Base-by-base conservation (phyloP, 2,888 invertebrate genomes). In the Petrolisthes cinctipes region DNA sequence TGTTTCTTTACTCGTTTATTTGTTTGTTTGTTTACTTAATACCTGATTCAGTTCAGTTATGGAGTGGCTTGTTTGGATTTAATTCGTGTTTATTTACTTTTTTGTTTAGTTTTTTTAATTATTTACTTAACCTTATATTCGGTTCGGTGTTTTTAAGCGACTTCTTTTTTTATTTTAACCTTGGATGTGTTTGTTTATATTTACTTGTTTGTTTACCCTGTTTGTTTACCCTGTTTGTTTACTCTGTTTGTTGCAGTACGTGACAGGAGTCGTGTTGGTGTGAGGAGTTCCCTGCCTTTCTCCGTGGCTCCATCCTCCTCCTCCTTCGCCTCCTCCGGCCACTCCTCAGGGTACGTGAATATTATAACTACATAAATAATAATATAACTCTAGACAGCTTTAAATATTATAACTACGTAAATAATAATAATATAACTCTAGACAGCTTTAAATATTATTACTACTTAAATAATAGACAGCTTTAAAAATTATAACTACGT, bases 251-350 rank as follows among this genome's bases (percentile, higher is more conserved):
- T 57, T 51, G 9, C 90, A 90, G 90, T 90, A 23, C 90, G 90
- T 4, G 90, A 90, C 78, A 57, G 90, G 14, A 83, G 82, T 73
- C 66, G 86, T 2, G 90, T 90, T 5, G 90, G 90, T 11, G 37
- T 86, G 20, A 81, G 90, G 54, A 85, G 82, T 23, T 82, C 89
- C 53, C 80, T 90, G 20, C 89, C 90, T 14, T 88, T 90, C 82
- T 71, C 84, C 51, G 80, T 83, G 5, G 75, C 51, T 5, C 71
- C 86, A 5, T 66, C 56, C 6, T 68, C 73, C 20, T 84, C 87
- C 4, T 75, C 68, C 17, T 56, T 83, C 11, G 61, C 68, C 11
- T 87, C 87, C n/a, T 85, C 85, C 7, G 82, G 82, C 53, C 81
- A 76, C 53, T 82, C 85, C 51, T 80, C 90, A n/a, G 89, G 89